These are phyloP conservation scores for Eremophila alpestris DNA, from an alignment of 2,797 vertebrate genomes.

Conservation along the genomic window DNA sequence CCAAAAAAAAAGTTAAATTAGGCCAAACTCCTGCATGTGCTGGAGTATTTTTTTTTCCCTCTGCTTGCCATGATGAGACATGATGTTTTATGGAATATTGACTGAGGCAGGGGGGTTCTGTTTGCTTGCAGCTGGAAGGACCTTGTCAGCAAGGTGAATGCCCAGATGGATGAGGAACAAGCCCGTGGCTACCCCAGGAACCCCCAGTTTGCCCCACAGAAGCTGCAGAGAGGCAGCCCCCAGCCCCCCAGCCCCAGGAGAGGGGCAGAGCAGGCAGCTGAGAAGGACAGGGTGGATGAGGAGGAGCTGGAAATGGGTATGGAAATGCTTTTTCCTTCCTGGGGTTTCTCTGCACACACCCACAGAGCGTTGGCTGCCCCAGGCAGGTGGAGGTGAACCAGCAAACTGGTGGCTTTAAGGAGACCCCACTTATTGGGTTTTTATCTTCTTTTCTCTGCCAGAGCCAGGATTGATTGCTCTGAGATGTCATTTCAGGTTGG, in stretches of 20 bases:
- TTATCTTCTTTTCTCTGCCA: too few relatives aligned
- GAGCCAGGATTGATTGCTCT: too few relatives aligned
- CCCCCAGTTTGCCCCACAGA: neutral
- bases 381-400: rapidly evolving
- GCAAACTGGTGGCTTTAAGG: neutral
- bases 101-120: neutral
- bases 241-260: neutral
- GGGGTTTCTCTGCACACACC: neutral
- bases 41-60: neutral
- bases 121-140: slow-evolving; percentile 56
- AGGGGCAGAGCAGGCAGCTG: neutral
- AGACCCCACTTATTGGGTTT: too few relatives aligned
- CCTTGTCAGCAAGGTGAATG: slow-evolving; percentile 15
- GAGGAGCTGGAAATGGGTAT: slow-evolving; percentile 67
- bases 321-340: neutral
- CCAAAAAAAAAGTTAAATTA: neutral
- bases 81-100: neutral
- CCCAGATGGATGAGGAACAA: slow-evolving; percentile 1
- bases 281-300: neutral
- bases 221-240: neutral
- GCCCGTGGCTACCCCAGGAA: neutral
- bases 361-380: neutral
- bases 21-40: neutral
- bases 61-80: neutral
- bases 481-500: too few relatives aligned